phyloP scores from a whole-genome alignment of 2,113 vertebrate species.

The Brachirus orientalis region DNA sequence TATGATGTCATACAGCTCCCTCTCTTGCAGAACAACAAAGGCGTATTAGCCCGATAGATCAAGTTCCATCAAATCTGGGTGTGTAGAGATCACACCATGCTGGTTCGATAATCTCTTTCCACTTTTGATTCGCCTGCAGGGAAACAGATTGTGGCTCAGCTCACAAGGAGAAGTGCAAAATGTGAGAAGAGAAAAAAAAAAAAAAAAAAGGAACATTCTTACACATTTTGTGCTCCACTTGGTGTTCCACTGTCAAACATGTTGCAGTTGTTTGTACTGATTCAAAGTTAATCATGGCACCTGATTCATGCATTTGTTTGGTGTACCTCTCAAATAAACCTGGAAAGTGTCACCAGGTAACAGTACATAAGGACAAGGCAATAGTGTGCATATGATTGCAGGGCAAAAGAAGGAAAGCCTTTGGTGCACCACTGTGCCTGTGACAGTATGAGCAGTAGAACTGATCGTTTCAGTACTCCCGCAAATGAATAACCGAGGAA shows the following conservation, averaged over 20 bases:
- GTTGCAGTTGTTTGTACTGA: no score
- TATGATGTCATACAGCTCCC: slow-evolving; percentile 51
- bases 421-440: not conserved
- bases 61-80: slow-evolving; percentile 56
- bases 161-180: slow-evolving; percentile 47
- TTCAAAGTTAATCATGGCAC: no score
- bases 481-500: slow-evolving; percentile 68
- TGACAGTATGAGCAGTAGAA: slow-evolving; percentile 26
- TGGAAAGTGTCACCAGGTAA: slow-evolving; percentile 24
- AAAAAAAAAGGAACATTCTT: slow-evolving; percentile 17
- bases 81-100: slow-evolving; percentile 49
- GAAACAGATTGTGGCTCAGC: slow-evolving; percentile 58
- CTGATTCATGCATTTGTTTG: no score
- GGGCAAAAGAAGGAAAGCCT: not conserved
- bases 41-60: slow-evolving; percentile 69
- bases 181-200: slow-evolving; percentile 37
- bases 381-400: not conserved
- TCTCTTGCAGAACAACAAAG: slow-evolving; percentile 34
- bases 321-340: not conserved
- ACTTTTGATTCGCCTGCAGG: slow-evolving; percentile 54
- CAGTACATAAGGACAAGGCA: not conserved
- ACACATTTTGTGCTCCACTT: slow-evolving; percentile 18
- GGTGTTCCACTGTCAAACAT: not conserved
- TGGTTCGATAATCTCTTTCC: slow-evolving; percentile 66
- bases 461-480: slow-evolving; percentile 66